A percentile compares a stretch with the other conserved stretches of the same genome.
phyloP scores from a whole-genome alignment of 2,888 invertebrate genomes.

The Meghimatium bilineatum region DNA sequence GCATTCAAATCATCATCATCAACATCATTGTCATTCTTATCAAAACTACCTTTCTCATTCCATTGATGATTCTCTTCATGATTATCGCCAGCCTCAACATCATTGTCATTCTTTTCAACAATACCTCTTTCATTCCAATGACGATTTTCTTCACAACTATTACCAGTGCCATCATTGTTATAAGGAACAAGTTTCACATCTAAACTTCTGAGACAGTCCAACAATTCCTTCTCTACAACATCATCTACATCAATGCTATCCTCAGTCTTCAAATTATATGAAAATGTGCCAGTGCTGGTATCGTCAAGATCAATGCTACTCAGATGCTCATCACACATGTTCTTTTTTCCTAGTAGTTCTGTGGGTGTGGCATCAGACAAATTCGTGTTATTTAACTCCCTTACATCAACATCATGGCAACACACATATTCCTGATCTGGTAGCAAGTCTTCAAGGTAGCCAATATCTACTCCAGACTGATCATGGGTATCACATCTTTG shows the following conservation, averaged over 20 bases:
- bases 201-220: slow-evolving; percentile 14
- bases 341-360: not conserved
- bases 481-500: not conserved
- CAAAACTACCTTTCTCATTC: not conserved
- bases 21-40: not conserved
- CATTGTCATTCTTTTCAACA: not conserved
- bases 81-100: slow-evolving; percentile 23
- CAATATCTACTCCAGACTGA: not conserved
- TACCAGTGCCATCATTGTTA: not conserved
- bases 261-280: not conserved
- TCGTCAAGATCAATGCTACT: not conserved
- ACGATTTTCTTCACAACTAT: not conserved
- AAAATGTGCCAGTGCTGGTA: too few relatives aligned
- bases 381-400: not conserved
- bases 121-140: not conserved
- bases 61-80: not conserved
- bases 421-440: not conserved
- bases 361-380: not conserved
- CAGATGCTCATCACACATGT: not conserved
- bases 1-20: slow-evolving; percentile 44
- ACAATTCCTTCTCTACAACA: slow-evolving; percentile 1
- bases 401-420: not conserved
- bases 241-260: not conserved
- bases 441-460: not conserved
- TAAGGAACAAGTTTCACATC: not conserved